Evolutionary conservation across 1,140 invertebrate species (phyloP).

Genomic region (Drosophila teissieri): DNA sequence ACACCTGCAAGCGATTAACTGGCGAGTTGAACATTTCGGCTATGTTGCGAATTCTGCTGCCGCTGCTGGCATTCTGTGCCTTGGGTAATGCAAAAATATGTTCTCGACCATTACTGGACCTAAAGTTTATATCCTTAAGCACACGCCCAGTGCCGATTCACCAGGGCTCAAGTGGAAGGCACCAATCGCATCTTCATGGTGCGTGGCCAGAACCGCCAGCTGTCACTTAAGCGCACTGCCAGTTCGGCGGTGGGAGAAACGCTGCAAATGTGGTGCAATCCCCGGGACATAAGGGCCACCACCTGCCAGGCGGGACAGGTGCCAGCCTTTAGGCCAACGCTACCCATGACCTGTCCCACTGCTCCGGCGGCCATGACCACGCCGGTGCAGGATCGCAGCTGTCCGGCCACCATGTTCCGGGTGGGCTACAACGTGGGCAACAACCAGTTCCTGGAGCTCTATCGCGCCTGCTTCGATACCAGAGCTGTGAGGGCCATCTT

Average conservation of each 20-base stretch:
- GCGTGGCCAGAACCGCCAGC: slow-evolving; percentile 5
- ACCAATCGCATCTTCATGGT: slow-evolving; percentile 30
- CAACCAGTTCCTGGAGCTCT: slow-evolving; percentile 36
- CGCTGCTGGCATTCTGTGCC: slow-evolving; percentile 29
- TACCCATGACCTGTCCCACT: slow-evolving; percentile 26
- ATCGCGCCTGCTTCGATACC: slow-evolving; percentile 39
- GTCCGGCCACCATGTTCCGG: slow-evolving; percentile 27
- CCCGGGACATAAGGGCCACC: background rate
- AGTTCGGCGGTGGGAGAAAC: slow-evolving; percentile 9
- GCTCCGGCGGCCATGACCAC: slow-evolving; percentile 1
- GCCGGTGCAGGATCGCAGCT: slow-evolving; percentile 17
- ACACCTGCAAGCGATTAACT: background rate
- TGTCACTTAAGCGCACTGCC: slow-evolving; percentile 19
- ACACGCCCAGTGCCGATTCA: slow-evolving; percentile 34
- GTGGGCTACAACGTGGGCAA: slow-evolving; percentile 34
- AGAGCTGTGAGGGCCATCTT: slow-evolving; percentile 6
- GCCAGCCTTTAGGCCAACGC: background rate
- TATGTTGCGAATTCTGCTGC: slow-evolving; percentile 21
- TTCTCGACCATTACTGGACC: too few relatives aligned
- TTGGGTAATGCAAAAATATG: slow-evolving; percentile 17
- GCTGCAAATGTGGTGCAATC: slow-evolving; percentile 39
- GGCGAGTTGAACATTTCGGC: background rate
- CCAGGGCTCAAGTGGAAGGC: slow-evolving; percentile 21
- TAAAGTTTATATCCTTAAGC: background rate
- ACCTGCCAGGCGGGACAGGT: slow-evolving; percentile 6